These are phyloP conservation scores for Ranitomeya imitator DNA, from an alignment of 2,113 vertebrate genomes.

Conservation along the genomic window DNA sequence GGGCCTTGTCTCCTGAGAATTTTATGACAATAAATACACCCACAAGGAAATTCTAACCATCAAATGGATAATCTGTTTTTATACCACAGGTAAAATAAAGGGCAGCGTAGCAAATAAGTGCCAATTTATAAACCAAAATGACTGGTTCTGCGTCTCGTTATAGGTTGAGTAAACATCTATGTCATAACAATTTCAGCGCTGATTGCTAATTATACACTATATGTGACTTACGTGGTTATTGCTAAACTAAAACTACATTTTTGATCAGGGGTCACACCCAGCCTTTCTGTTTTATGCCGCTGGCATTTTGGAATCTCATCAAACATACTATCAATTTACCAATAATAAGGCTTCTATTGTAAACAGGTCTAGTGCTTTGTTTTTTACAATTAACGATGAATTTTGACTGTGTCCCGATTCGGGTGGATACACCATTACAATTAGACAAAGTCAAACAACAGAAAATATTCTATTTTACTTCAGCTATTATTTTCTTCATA, in stretches of 20 bases:
- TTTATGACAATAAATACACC: neutral
- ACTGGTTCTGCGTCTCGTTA: neutral
- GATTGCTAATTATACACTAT: slow-evolving; percentile 30
- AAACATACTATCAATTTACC: slow-evolving; percentile 34
- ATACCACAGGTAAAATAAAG: neutral
- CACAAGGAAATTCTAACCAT: neutral
- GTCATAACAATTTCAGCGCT: slow-evolving; percentile 15
- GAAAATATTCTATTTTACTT: slow-evolving; percentile 6
- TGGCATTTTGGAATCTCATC: slow-evolving; percentile 23
- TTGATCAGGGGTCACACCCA: slow-evolving; percentile 27
- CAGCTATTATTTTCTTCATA: slow-evolving; percentile 31
- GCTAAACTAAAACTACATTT: slow-evolving; percentile 27
- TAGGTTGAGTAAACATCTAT: slow-evolving; percentile 10
- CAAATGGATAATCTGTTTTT: neutral
- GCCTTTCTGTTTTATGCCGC: slow-evolving; percentile 37
- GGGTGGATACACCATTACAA: neutral
- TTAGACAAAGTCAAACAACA: slow-evolving; percentile 11
- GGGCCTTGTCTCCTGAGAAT: neutral
- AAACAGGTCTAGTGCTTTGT: slow-evolving; percentile 1
- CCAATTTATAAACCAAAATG: slow-evolving; percentile 17
- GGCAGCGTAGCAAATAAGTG: neutral
- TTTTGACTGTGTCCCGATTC: slow-evolving; percentile 2
- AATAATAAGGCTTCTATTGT: slow-evolving; percentile 30
- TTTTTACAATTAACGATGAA: slow-evolving; percentile 23
- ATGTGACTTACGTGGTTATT: slow-evolving; percentile 13